Evolutionary conservation across 2,888 invertebrate genomes (phyloP), one percentile per base, ranked within the genome.

Genomic region (Lordiphosa fenestrarum): DNA sequence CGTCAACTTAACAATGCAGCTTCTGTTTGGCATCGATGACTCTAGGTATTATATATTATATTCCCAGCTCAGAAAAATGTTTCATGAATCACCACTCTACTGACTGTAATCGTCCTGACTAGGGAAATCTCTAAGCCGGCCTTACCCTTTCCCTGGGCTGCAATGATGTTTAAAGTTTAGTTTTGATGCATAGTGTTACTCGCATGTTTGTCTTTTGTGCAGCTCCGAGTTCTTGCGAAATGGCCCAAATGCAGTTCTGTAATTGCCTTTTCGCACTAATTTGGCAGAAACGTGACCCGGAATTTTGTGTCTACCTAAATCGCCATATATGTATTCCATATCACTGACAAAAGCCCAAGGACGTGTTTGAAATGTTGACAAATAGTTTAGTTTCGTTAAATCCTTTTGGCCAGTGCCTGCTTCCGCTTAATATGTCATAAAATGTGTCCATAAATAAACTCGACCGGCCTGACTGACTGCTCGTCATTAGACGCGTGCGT

Each of bases 381-480:
- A 55, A 69, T 69, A 48, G 44, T 44, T 44, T 44, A 44, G 33
- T 30, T 44, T 44, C 37, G 23, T 44, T 59, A 50, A 66, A 46
- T 46, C 67, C 60, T 30, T 37, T 42, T 3, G 46, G 12, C 21
- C 7, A 39, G 19, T 35, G 39, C 21, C 7, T 42, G 68, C 19
- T 13, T 10, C 6, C 25, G 55, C 62, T 42, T 48, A 58, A 55
- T 56, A 81, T 71, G 76, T 66, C 76, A 69, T 85, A 80, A 85
- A 77, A 85, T 53, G 49, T 48, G 53, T 49, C 56, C 57, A 71
- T 80, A 70, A 74, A 71, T 63, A 67, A 73, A 84, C 73, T 84
- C 78, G 73, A 66, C 66, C 66, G 56, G 46, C 49, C 69, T 56
- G 55, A 53, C 55, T 53, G 49, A 59, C 53, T 50, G 60, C 44